phyloP scores from a whole-genome alignment of 53 echinoderm and acorn worm species.

The Apostichopus leukothele region DNA sequence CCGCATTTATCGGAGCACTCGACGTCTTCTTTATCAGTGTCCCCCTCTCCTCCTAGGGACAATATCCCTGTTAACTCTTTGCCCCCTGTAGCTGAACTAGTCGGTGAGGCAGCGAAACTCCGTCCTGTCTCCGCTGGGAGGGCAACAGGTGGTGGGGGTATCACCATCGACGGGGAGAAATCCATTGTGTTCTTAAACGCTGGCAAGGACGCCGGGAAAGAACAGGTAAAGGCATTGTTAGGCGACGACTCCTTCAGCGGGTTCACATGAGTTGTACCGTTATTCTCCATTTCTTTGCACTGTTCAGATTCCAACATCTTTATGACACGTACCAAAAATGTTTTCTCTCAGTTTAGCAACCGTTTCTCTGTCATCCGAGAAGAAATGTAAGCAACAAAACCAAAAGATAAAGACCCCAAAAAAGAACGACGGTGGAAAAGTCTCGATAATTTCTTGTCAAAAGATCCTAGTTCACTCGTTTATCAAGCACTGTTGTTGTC shows the following conservation, averaged over 20 bases:
- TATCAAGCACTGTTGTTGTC: too few species aligned
- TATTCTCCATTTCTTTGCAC: constrained; percentile 13
- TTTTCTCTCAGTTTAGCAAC: not conserved
- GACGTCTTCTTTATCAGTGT: not conserved
- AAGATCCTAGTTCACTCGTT: too few species aligned
- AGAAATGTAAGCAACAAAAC: not conserved
- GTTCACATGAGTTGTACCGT: not conserved
- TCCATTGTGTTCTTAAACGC: constrained; percentile 33
- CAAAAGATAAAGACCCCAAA: not conserved
- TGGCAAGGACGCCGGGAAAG: constrained; percentile 23
- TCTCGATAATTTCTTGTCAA: too few species aligned
- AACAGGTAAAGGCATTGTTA: not conserved
- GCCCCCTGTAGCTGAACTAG: constrained; percentile 39
- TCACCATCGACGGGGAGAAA: constrained; percentile 38
- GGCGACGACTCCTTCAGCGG: not conserved
- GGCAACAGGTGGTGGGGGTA: constrained; percentile 47
- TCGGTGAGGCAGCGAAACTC: constrained; percentile 44
- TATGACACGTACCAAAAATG: not conserved
- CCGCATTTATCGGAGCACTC: constrained; percentile 15
- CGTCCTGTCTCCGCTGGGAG: constrained; percentile 43
- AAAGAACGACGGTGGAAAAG: not conserved
- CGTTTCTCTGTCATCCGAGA: not conserved
- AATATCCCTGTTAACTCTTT: not conserved
- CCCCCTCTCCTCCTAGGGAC: not conserved
- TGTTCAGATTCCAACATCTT: constrained; percentile 20